These are phyloP conservation scores for Metridium senile DNA, from an alignment of 92 coral and sea anemone genomes.

Conservation along the genomic window DNA sequence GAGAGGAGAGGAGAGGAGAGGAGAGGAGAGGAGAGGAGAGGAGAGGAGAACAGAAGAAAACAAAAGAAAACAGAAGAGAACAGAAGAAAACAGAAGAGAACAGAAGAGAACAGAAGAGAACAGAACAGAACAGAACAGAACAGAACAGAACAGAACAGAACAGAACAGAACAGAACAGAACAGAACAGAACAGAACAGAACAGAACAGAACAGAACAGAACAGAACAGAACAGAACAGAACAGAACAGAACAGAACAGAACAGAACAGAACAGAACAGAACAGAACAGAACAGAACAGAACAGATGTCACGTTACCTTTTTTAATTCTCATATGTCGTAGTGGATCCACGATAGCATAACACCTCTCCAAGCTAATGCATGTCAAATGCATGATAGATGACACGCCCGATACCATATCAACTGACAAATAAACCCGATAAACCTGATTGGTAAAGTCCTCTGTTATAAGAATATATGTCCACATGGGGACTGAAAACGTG, in stretches of 20 bases:
- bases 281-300: not conserved
- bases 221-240: not conserved
- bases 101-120: not conserved
- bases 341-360: conserved; percentile 93
- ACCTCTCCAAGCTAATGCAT: conserved; percentile 91
- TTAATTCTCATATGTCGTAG: conserved; percentile 73
- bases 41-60: not conserved
- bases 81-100: too few relatives aligned
- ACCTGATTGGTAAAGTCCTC: conserved; percentile 48
- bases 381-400: conserved; percentile 90
- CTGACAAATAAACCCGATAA: conserved; percentile 38
- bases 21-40: too few relatives aligned
- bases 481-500: conserved; percentile 77
- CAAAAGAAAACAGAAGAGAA: not conserved
- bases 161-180: not conserved
- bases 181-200: not conserved
- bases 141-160: not conserved
- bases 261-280: not conserved
- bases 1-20: too few relatives aligned
- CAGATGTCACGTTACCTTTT: conserved; percentile 56
- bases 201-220: not conserved
- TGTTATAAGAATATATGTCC: conserved; percentile 65
- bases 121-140: not conserved
- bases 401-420: conserved; percentile 85
- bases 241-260: not conserved